Base-by-base conservation (phyloP, 2,797 vertebrate species). In the Acomys russatus region DNA sequence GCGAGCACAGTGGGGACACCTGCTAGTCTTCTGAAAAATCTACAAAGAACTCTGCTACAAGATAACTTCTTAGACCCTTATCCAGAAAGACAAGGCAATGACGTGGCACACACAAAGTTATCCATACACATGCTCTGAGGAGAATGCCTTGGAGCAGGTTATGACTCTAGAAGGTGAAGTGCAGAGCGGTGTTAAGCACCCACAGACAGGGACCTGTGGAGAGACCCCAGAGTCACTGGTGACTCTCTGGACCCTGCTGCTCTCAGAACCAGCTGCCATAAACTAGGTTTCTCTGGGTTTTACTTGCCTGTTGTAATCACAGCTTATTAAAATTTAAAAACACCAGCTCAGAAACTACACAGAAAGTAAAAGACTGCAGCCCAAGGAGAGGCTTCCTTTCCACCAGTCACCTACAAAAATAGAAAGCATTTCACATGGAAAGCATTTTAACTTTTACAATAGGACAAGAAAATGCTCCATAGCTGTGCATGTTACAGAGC, bases 321-420 rank as follows among this genome's bases (percentile, higher is more conserved):
- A 88, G 35, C 7, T 61, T 93, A 85, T 44, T 49, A 44, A 44
- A 74, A 56, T 68, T 70, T 76, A 51, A 66, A 94, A 91, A 80
- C 18, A 28, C 9, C 10, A 38, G 85, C 28, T 14, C 30, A 28
- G 77, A 44, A 14, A 56, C 56, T 87, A 61, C 9, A 76, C 49
- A 64, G 49, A 79, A 80, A 64, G 20, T 33, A 61, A 77, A 56
- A 73, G 28, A 35, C 2, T 15, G 14, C 56, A 28, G 28, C 28
- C 51, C 79, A 77, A 64, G 51, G 22, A 90, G 49, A n/a, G 17
- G 35, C 85, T 90, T 83, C 64, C 18, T 73, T 91, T 64, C 73
- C 2, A 54, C n/a, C 28, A 79, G 35, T 74, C 63, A 38, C 12
- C 2, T 80, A 66, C 35, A 91, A 54, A 89, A n/a, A 6, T 44